Evolutionary conservation across 2,888 invertebrate species (phyloP), one percentile per base, ranked within the genome.

Genomic region (Thyatira batis): DNA sequence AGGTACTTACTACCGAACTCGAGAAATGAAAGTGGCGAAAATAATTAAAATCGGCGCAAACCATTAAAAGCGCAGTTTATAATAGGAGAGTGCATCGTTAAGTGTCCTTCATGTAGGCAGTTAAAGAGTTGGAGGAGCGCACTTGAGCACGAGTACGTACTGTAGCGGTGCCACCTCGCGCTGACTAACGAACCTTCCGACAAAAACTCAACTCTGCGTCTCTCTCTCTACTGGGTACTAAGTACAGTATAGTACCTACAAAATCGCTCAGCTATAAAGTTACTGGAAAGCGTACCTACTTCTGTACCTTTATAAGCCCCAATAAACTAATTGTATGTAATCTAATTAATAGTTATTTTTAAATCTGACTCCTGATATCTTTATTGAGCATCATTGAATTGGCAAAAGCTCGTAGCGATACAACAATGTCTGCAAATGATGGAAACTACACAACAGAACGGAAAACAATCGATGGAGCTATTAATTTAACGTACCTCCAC

Each of bases 51-150:
- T 87, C 82, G 83, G 82, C 76, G 80, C 84, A 80, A 85, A 83
- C 89, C 89, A 90, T 91, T 90, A 89, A 91, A 90, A 90, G 91
- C 84, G 86, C 91, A 91, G 88, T 90, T 89, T 89, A 90, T 90
- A 90, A 90, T 90, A 85, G 89, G 88, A 87, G 87, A 91, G 89
- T 87, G 87, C 85, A 85, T 75, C 61, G 83, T 87, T 71, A 75
- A 91, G 91, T 79, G 85, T 87, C 87, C 91, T 91, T 86, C 90
- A 89, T 91, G 89, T 90, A 91, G 91, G 91, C 89, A 90, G 91
- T 91, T 91, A 90, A 90, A 91, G 91, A 90, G 91, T 90, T 89
- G 89, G 86, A 89, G 87, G 83, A 85, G 89, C 83, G 80, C 85
- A 75, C 90, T 90, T 69, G 84, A 85, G 85, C 81, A 84, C 83